phyloP scores from a whole-genome alignment of 2,888 invertebrate species.

The Plebejus melissa region DNA sequence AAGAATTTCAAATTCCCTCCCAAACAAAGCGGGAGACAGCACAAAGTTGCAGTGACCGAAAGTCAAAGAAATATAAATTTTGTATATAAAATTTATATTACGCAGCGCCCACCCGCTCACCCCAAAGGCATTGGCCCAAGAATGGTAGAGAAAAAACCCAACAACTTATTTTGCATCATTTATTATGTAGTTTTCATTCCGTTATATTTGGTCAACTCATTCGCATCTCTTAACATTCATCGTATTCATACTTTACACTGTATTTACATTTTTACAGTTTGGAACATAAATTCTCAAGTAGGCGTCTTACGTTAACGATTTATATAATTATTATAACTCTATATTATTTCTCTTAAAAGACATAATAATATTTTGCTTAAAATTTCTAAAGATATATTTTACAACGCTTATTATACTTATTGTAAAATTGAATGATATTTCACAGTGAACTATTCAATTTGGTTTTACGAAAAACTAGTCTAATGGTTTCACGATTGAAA shows the following conservation, averaged over 20 bases:
- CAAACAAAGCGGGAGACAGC: too few relatives aligned
- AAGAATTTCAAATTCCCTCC: too few relatives aligned
- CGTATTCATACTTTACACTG: conserved; percentile 30
- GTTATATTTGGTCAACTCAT: conserved; percentile 61
- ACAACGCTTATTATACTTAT: conserved; percentile 5
- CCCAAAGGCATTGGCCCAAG: background rate
- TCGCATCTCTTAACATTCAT: conserved; percentile 25
- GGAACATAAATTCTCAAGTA: conserved; percentile 9
- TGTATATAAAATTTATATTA: too few relatives aligned
- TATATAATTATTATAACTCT: conserved; percentile 4
- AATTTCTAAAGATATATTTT: conserved; percentile 15
- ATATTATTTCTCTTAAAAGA: background rate
- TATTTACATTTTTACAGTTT: conserved; percentile 40
- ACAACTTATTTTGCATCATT: conserved; percentile 39
- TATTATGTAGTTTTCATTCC: conserved; percentile 46
- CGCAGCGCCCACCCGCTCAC: too few relatives aligned
- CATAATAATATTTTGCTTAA: background rate
- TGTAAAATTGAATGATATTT: conserved; percentile 1
- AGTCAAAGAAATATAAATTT: too few relatives aligned
- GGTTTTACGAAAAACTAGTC: conserved; percentile 1
- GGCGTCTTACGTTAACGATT: conserved; percentile 5
- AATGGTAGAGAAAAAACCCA: background rate
- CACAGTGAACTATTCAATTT: conserved; percentile 4
- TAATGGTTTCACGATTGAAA: background rate
- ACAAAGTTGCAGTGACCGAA: too few relatives aligned